Evolutionary conservation across 2,888 invertebrate genomes (phyloP).

Genomic region (Cerceris rybyensis): DNA sequence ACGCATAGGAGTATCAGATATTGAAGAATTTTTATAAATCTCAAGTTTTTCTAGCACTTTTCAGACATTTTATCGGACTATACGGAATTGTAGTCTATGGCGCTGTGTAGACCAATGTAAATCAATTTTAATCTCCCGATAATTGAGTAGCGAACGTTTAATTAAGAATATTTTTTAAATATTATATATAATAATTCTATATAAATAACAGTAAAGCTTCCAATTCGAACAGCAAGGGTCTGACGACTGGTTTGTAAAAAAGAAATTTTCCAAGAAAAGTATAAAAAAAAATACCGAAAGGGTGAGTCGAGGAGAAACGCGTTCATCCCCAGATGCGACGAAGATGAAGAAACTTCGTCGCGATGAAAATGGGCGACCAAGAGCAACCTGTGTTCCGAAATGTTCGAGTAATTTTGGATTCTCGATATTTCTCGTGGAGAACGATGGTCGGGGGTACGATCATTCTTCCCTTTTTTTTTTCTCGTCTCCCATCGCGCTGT

Average conservation of each 20-base stretch:
- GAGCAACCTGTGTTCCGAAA: slow-evolving; percentile 28
- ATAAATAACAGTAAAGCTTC: too few species aligned
- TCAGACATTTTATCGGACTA: too few species aligned
- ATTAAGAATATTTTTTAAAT: too few species aligned
- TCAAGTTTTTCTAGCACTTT: too few species aligned
- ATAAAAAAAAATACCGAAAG: background rate
- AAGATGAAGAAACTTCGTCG: slow-evolving; percentile 8
- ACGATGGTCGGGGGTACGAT: slow-evolving; percentile 25
- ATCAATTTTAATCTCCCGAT: too few species aligned
- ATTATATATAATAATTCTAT: too few species aligned
- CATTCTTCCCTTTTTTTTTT: slow-evolving; percentile 14
- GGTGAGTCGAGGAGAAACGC: slow-evolving; percentile 36
- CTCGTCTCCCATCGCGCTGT: slow-evolving; percentile 11
- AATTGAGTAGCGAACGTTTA: too few species aligned
- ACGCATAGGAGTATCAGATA: too few species aligned
- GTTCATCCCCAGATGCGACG: slow-evolving; percentile 10
- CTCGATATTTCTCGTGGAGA: slow-evolving; percentile 16
- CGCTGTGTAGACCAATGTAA: too few species aligned
- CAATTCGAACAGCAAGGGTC: background rate
- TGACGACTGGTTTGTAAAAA: background rate
- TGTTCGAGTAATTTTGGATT: slow-evolving; percentile 26
- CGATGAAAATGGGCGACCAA: slow-evolving; percentile 31
- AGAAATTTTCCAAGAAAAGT: background rate
- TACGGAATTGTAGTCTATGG: too few species aligned
- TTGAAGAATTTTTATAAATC: too few species aligned